Evolutionary conservation across 2,888 invertebrate species (phyloP).

Genomic region (Schizaphis graminum): DNA sequence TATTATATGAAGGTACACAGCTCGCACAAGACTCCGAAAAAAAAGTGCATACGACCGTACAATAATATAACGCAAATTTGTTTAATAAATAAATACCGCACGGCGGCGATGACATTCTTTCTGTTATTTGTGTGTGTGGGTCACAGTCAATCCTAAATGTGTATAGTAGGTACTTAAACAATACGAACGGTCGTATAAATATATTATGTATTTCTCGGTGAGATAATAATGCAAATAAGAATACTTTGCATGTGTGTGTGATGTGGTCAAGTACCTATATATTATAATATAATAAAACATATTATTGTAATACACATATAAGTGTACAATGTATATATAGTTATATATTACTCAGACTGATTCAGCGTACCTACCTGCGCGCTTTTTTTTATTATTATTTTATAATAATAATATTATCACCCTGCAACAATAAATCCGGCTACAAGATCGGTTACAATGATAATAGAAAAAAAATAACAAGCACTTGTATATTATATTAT

Average conservation of each 20-base stretch:
- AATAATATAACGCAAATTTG: not conserved
- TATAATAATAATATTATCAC: not conserved
- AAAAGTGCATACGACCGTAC: not conserved
- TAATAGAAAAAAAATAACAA: slow-evolving; percentile 3
- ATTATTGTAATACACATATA: slow-evolving; percentile 6
- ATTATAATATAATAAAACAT: not conserved
- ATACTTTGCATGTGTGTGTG: not conserved
- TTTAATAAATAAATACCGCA: slow-evolving; percentile 8
- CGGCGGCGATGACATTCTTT: slow-evolving; percentile 11
- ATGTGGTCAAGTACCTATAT: not conserved
- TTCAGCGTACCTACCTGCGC: not conserved
- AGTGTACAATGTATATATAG: not conserved
- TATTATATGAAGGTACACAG: not conserved
- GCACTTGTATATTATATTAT: not conserved
- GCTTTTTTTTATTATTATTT: not conserved
- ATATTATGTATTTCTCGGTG: not conserved
- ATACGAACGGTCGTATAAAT: not conserved
- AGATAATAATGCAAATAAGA: not conserved
- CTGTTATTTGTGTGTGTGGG: not conserved
- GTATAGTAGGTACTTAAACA: not conserved
- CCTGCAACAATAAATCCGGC: not conserved
- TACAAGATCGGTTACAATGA: slow-evolving; percentile 1
- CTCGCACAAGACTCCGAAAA: not conserved
- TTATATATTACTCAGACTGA: not conserved
- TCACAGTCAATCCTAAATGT: slow-evolving; percentile 10